phyloP scores from a whole-genome alignment of 2,888 invertebrate species.

The Drosophila koepferae region DNA sequence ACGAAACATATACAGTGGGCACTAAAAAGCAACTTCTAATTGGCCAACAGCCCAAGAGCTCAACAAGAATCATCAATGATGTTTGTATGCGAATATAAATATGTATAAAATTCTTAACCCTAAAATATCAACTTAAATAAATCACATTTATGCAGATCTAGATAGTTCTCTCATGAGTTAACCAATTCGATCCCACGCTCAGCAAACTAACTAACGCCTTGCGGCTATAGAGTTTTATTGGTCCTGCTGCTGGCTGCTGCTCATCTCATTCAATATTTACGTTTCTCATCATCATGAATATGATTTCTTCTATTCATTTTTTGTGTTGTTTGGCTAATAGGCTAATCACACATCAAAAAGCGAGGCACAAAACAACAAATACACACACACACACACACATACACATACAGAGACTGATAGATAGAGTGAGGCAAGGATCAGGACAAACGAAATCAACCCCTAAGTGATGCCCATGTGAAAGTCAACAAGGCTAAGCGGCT shows the following conservation, averaged over 20 bases:
- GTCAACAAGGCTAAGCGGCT: slow-evolving; percentile 84
- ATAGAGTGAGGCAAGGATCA: slow-evolving; percentile 40
- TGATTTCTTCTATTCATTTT: slow-evolving; percentile 41
- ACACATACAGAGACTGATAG: slow-evolving; percentile 1
- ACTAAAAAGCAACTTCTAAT: slow-evolving; percentile 35
- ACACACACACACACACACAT: slow-evolving; percentile 42
- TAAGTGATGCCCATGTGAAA: slow-evolving; percentile 82
- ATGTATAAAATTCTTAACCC: not conserved
- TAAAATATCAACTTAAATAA: too few species aligned
- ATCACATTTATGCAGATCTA: not conserved
- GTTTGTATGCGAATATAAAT: not conserved
- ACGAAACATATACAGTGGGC: slow-evolving; percentile 29
- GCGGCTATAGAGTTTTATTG: slow-evolving; percentile 63
- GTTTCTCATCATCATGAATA: slow-evolving; percentile 76
- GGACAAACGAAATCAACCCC: slow-evolving; percentile 55
- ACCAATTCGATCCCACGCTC: slow-evolving; percentile 57
- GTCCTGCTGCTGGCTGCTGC: slow-evolving; percentile 38
- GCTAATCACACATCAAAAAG: slow-evolving; percentile 81
- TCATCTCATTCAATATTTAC: slow-evolving; percentile 74
- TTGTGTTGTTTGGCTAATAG: slow-evolving; percentile 75
- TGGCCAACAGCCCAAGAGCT: slow-evolving; percentile 26
- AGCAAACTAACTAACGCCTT: slow-evolving; percentile 60
- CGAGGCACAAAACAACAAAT: slow-evolving; percentile 64
- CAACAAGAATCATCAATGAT: not conserved
- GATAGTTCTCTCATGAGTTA: not conserved